Conservation (phyloP, 2,797 vertebrate genomes). For the Phalanger gymnotis region DNA sequence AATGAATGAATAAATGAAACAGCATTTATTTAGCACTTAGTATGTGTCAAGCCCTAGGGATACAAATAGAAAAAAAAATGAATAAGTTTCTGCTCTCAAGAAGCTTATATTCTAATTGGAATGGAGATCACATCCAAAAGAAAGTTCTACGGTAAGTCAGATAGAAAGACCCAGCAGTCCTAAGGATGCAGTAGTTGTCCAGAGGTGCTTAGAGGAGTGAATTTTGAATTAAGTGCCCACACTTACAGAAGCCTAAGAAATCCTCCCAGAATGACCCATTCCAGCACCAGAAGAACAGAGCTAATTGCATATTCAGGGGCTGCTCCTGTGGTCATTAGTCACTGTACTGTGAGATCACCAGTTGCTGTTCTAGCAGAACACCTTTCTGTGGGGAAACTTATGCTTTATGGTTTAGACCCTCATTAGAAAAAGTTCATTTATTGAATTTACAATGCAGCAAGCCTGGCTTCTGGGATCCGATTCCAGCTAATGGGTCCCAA, state of each 20-base stretch:
- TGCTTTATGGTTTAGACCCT: neutral
- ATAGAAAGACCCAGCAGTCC: neutral
- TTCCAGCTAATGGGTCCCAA: neutral
- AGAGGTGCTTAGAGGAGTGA: neutral
- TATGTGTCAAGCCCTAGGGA: neutral
- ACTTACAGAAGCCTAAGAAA: too few relatives aligned
- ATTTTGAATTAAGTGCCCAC: neutral
- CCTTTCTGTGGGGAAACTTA: neutral
- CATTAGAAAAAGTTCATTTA: neutral
- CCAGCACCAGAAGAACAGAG: neutral
- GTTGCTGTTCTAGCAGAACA: fast-evolving
- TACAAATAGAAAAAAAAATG: neutral
- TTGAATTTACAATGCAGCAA: neutral
- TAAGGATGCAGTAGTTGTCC: neutral
- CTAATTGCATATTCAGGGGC: neutral
- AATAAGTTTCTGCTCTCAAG: neutral
- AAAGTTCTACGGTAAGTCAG: neutral
- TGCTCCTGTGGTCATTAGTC: neutral
- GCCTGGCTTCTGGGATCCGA: neutral
- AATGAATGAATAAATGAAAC: neutral
- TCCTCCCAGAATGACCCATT: neutral
- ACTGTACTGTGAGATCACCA: neutral
- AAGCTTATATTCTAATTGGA: neutral
- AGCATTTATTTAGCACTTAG: neutral
- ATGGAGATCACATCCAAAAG: neutral